Evolutionary conservation across 2,888 invertebrate species (phyloP).

Genomic region (Lycocerus yunnanus): DNA sequence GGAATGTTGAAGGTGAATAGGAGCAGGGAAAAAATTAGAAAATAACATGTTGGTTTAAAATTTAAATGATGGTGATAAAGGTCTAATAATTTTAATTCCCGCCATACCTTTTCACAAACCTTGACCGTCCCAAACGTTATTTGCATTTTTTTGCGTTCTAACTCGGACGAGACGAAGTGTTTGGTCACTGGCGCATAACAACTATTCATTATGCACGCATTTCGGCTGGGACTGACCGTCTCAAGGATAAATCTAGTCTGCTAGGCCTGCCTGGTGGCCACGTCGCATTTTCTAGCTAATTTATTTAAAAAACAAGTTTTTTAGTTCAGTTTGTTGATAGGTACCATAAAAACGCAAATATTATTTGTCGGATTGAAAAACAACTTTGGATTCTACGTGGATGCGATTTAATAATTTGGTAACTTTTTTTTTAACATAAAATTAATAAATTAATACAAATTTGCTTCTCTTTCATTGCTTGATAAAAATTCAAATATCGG

Average conservation of each 20-base stretch:
- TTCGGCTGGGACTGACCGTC: conserved; percentile 53
- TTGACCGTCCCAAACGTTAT: conserved; percentile 46
- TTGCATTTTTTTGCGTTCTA: conserved; percentile 50
- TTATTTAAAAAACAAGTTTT: conserved; percentile 23
- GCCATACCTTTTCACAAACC: conserved; percentile 32
- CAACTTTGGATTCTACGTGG: neutral
- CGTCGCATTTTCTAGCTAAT: conserved; percentile 19
- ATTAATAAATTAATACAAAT: neutral
- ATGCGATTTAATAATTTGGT: neutral
- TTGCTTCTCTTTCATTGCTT: neutral
- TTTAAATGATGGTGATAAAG: neutral
- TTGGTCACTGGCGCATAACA: conserved; percentile 54
- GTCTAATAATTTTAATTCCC: conserved; percentile 2
- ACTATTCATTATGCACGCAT: conserved; percentile 53
- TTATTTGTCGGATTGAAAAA: neutral
- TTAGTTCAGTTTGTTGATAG: neutral
- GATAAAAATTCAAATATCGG: conserved; percentile 7
- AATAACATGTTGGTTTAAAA: neutral
- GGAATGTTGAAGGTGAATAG: neutral
- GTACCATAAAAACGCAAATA: neutral
- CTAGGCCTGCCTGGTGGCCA: conserved; percentile 34
- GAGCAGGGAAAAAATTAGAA: neutral
- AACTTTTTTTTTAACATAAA: neutral
- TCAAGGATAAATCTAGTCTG: conserved; percentile 53
- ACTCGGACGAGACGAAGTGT: conserved; percentile 40